These are phyloP conservation scores for Huso huso DNA, from an alignment of 2,797 vertebrate genomes.

Conservation along the genomic window DNA sequence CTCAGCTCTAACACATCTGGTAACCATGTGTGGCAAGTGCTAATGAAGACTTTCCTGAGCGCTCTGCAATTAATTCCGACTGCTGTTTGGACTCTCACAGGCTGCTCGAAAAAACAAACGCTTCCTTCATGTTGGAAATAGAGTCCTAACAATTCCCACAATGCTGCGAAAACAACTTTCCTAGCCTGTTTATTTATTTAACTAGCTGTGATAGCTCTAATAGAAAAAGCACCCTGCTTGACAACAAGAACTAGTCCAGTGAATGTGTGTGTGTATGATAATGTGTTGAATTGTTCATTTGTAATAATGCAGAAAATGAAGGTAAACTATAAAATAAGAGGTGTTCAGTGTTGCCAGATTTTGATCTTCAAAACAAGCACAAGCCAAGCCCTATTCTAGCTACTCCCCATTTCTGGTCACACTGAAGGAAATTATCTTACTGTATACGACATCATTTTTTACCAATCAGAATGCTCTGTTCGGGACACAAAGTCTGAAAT, in stretches of 20 bases:
- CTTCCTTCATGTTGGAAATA: slow-evolving; percentile 23
- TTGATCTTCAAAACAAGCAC: too few relatives aligned
- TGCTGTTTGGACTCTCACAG: slow-evolving; percentile 55
- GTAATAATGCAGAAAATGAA: too few relatives aligned
- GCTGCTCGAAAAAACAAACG: slow-evolving; percentile 32
- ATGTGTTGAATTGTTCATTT: too few relatives aligned
- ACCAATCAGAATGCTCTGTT: too few relatives aligned
- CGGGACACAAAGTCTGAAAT: too few relatives aligned
- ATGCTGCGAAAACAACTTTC: slow-evolving; percentile 8
- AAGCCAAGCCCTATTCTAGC: too few relatives aligned
- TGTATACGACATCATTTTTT: too few relatives aligned
- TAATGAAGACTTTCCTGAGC: slow-evolving; percentile 96
- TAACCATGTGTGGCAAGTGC: slow-evolving; percentile 85
- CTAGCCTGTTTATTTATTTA: slow-evolving; percentile 14
- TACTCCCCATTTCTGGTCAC: too few relatives aligned
- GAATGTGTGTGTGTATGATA: background rate
- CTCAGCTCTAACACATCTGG: slow-evolving; percentile 86
- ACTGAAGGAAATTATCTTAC: too few relatives aligned
- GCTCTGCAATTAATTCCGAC: slow-evolving; percentile 80
- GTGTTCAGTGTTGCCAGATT: too few relatives aligned
- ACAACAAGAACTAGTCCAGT: background rate
- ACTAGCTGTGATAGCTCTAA: slow-evolving; percentile 7
- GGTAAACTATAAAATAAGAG: too few relatives aligned
- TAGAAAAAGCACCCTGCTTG: background rate
- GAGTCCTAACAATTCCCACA: slow-evolving; percentile 13